These are phyloP conservation scores for Cephus nigrinus DNA, from an alignment of 2,888 invertebrate species.

Conservation along the genomic window DNA sequence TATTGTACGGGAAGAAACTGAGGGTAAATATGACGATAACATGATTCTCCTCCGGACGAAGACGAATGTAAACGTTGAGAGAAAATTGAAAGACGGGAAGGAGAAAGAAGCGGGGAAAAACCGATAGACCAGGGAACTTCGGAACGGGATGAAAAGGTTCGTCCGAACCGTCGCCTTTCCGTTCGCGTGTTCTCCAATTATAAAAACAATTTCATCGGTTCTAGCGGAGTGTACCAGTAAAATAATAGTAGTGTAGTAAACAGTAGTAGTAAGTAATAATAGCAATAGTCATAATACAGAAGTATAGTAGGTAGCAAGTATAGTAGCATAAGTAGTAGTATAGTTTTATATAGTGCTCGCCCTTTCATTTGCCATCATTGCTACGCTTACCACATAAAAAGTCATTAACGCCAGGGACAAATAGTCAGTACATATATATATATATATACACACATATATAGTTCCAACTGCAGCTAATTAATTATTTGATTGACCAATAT, in stretches of 20 bases:
- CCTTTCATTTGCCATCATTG: conserved; percentile 13
- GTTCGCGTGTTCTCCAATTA: too few relatives aligned
- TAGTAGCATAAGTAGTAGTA: conserved; percentile 23
- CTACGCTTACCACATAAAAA: conserved; percentile 36
- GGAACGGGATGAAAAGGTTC: too few relatives aligned
- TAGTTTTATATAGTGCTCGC: conserved; percentile 5
- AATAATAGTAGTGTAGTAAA: background rate
- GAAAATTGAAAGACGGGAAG: background rate
- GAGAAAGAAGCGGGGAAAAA: too few relatives aligned
- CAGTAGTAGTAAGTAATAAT: background rate
- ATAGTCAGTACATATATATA: conserved; percentile 1
- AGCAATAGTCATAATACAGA: background rate
- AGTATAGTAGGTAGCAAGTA: background rate
- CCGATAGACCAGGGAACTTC: too few relatives aligned
- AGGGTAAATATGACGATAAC: conserved; percentile 49
- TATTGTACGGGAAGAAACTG: conserved; percentile 1
- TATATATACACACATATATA: background rate
- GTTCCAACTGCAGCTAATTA: conserved; percentile 20
- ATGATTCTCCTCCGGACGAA: conserved; percentile 17
- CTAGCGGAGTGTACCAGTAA: conserved; percentile 22
- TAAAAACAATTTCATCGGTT: background rate
- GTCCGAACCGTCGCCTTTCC: too few relatives aligned
- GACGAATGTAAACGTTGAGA: background rate
- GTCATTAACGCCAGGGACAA: conserved; percentile 6
- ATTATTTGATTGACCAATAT: conserved; percentile 28